Evolutionary conservation across 2,113 vertebrate species (phyloP), one percentile per base, ranked within the genome.

Genomic region (Anhinga anhinga): DNA sequence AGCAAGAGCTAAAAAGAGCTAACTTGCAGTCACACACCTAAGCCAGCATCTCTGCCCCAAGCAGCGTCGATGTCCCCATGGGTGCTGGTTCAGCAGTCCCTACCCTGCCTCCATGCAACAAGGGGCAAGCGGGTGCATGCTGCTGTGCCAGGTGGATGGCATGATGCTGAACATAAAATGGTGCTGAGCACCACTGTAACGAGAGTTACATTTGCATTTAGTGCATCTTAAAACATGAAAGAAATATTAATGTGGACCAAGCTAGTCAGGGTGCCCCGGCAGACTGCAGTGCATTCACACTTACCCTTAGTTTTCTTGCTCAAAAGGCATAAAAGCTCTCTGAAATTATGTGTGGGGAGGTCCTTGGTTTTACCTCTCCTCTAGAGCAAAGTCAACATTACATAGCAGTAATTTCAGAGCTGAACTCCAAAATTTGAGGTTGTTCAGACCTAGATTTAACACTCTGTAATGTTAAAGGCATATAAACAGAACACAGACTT

Each of bases 251-350:
- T 14, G 40, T 38, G 49, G 44, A 70, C 21, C 34, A 56, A 47
- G 52, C 44, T 1, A 11, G 36, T 38, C 53, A 50, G 63, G 5
- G 18, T 6, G 2, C 34, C 49, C 34, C 0, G 0, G 13, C 32
- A 69, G 67, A 17, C 67, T 32, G 22, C 29, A 32, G 38, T 69
- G 50, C 61, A 47, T 86, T 80, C 67, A 58, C 23, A 25, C 58
- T 69, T 49, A 6, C 0, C 5, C 27, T 34, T 44, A 40, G 11
- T 27, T 65, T 36, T 36, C 55, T 34, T 56, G 17, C 45, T 83
- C 32, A 52, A 5, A 71, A 80, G 26, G 8, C 10, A 34, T 66
- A 52, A 92, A 87, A 93, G 45, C 40, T 72, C 30, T 72, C 9
- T 27, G 30, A 13, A 13, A 25, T 5, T 10, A 32, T 34, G 29